Conservation (phyloP, 2,888 invertebrate species). For the Agrypnus murinus region DNA sequence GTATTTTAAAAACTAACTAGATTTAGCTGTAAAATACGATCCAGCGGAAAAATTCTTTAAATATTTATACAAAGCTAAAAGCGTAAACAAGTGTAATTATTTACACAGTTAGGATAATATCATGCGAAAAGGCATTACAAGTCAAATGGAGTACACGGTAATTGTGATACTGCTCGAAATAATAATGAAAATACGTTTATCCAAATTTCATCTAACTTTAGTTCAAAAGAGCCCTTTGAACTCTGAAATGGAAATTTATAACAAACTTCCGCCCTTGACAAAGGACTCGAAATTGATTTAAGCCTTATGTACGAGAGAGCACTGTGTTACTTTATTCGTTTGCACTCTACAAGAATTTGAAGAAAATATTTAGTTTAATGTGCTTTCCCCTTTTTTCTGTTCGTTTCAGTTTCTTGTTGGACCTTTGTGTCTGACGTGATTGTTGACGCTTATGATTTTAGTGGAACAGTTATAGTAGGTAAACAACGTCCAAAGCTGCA, state of each 20-base stretch:
- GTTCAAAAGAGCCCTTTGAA: slow-evolving; percentile 25
- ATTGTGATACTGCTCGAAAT: slow-evolving; percentile 18
- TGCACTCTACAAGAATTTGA: background rate
- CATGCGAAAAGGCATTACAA: slow-evolving; percentile 2
- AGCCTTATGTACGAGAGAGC: slow-evolving; percentile 1
- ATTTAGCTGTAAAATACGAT: background rate
- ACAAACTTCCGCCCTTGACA: slow-evolving; percentile 35
- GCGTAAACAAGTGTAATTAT: slow-evolving; percentile 29
- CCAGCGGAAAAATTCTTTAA: background rate
- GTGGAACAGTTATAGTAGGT: no score
- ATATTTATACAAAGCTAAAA: slow-evolving; percentile 12
- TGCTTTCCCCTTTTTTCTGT: no score
- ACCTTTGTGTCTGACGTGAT: no score
- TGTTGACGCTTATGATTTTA: no score
- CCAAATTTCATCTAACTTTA: slow-evolving; percentile 30
- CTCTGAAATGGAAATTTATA: slow-evolving; percentile 38
- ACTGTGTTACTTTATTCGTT: background rate
- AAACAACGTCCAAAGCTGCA: no score
- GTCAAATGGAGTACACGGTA: slow-evolving; percentile 21
- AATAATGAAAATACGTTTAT: slow-evolving; percentile 26
- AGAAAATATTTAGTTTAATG: no score
- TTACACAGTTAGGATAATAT: background rate
- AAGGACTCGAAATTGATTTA: slow-evolving; percentile 33
- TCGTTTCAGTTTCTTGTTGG: no score
- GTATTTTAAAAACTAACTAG: no score